Percentiles rank a stretch among this genome's conserved stretches.
Conservation (phyloP, 2,797 vertebrate species). For the Takifugu rubripes region DNA sequence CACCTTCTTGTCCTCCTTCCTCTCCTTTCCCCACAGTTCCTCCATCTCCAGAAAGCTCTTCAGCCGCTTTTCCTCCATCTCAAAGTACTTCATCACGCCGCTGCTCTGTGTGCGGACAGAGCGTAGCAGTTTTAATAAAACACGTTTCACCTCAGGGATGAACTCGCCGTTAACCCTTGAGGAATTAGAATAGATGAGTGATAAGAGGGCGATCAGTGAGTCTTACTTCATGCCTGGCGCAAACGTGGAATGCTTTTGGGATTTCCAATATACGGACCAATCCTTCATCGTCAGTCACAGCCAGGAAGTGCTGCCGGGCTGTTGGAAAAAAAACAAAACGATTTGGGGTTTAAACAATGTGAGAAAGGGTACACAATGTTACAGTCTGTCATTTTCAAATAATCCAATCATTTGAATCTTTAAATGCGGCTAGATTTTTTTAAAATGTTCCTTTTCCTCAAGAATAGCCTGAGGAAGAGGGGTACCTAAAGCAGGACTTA, state of each 20-base stretch:
- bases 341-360: background rate
- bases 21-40: constrained; percentile 61
- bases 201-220: background rate
- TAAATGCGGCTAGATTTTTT: background rate
- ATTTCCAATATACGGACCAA: constrained; percentile 85
- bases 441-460: no score
- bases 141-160: background rate
- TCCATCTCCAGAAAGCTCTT: constrained; percentile 68
- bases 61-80: constrained; percentile 80
- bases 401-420: background rate
- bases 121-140: no score
- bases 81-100: constrained; percentile 76
- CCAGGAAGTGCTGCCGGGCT: constrained; percentile 88
- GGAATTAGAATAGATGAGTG: background rate
- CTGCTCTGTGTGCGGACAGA: constrained; percentile 61
- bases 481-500: constrained; percentile 60
- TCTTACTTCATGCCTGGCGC: constrained; percentile 81
- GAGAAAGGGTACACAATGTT: background rate
- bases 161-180: background rate
- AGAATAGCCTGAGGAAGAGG: background rate
- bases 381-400: background rate
- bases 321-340: constrained; percentile 20
- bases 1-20: constrained; percentile 60
- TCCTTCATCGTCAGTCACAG: constrained; percentile 82
- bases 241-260: constrained; percentile 74